Base-by-base conservation (phyloP, 2,113 vertebrate genomes). In the Aleadryas rufinucha region DNA sequence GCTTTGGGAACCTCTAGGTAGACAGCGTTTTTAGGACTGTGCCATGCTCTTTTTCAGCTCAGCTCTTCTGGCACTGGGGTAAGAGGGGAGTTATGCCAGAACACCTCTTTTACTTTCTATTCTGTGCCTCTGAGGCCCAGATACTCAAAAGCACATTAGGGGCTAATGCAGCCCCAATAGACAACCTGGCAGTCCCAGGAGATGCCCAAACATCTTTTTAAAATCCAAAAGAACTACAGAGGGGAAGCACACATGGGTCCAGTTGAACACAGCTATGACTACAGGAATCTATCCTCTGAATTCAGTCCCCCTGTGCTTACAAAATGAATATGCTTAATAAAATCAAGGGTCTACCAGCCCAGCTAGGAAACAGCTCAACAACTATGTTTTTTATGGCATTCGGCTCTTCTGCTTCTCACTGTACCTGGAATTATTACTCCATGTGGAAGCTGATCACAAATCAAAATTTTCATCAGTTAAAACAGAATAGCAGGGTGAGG, bases 401-500 rank as follows among this genome's bases (percentile, higher is more conserved):
- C 30, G 80, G 33, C 4, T 74, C 12, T 87, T 78, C 31, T 77
- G n/a, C 53, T 75, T 77, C 53, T 82, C 54, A n/a, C 19, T 65
- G 37, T 65, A 57, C 30, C 26, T 76, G 42, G 17, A 22, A 54
- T 42, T 78, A 52, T 23, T 50, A 49, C 31, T 77, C 74, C 4
- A 0, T 8, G 41, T 53, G 49, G 50, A 89, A 83, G 26, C 8
- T 68, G 49, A 68, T 49, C 57, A 30, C 23, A 30, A 79, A 74
- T 9, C 50, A 53, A 53, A 72, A 31, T 60, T 78, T 89, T 78
- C 69, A 71, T 64, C 50, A 88, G 31, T 5, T 2, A 71, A 89
- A 94, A 81, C 27, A 84, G 77, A 95, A 57, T 35, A 92, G 65
- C 52, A 20, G 44, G 44, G 66, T 74, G 50, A 82, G 27, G 44